A percentile compares a stretch with the other conserved stretches of the same genome.
phyloP scores from a whole-genome alignment of 2,113 vertebrate genomes.

The Cacatua alba region DNA sequence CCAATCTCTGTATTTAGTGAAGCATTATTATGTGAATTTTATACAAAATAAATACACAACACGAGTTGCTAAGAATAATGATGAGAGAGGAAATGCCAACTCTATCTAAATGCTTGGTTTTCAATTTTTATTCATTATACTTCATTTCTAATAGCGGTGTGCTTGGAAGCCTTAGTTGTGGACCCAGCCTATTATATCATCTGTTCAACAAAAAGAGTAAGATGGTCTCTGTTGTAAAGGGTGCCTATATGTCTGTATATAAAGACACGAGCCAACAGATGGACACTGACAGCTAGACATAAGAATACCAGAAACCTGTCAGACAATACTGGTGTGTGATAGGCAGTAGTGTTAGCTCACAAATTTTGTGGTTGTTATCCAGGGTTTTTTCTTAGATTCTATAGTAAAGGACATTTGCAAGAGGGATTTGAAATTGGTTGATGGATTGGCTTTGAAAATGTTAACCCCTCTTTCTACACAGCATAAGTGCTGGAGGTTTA shows the following conservation, averaged over 20 bases:
- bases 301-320: neutral
- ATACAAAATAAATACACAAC: neutral
- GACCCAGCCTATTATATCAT: neutral
- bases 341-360: neutral
- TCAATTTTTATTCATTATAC: neutral
- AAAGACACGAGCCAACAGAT: neutral
- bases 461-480: neutral
- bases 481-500: rapidly evolving
- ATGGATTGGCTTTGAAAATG: neutral
- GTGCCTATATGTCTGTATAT: neutral
- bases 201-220: neutral
- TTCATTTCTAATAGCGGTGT: neutral
- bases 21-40: neutral
- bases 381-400: neutral
- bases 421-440: neutral
- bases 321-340: neutral
- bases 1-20: neutral
- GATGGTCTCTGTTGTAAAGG: neutral
- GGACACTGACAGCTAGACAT: neutral
- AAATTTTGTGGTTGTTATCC: neutral
- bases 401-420: neutral
- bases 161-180: neutral
- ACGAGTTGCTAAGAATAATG: neutral
- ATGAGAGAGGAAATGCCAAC: neutral
- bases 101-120: neutral